Evolutionary conservation across 2,797 vertebrate genomes (phyloP), one percentile per base, ranked within the genome.

Genomic region (Orientallactaga sibirica): DNA sequence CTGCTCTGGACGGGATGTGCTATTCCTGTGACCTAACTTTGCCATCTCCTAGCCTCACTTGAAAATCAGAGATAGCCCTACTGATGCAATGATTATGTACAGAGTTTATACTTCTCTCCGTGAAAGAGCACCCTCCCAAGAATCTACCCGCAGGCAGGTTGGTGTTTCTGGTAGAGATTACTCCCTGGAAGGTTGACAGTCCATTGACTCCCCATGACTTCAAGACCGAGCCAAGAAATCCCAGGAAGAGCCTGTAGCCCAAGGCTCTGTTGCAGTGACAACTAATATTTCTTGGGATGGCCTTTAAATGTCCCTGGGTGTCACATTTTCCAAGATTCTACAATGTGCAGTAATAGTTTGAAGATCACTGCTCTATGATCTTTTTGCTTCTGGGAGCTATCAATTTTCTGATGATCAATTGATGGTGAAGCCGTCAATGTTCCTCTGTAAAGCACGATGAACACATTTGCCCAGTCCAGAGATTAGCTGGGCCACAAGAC

Each of bases 341-440:
- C 29, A 20, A 75, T 7, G 20, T 20, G 7, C n/a, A 48, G 14
- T 58, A 76, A 29, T 7, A 19, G 4, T 37, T 74, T 89, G 22
- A 84, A 91, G 75, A 86, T 48, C 61, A 27, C 67, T 92, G 62
- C 25, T 90, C n/a, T 48, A 58, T 79, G 55, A 74, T 76, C 64
- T 82, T 62, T 68, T 84, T 33, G 48, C n/a, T 76, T 68, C 67
- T 1, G 66, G 43, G 41, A 85, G 43, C 43, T 66, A 91, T 41
- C 19, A 16, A 18, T 76, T 91, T 92, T 22, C 48, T 62, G 77
- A 77, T 52, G 24, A 24, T 73, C 48, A 58, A 3, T 58, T 85
- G 15, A 22, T 76, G 2, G 10, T 52, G 25, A 48, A 77, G 3
- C 73, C 64, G 19, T 33, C 20, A 3, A 4, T 18, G 29, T 19